phyloP scores from a whole-genome alignment of 2,113 vertebrate species.

The Arothron firmamentum region DNA sequence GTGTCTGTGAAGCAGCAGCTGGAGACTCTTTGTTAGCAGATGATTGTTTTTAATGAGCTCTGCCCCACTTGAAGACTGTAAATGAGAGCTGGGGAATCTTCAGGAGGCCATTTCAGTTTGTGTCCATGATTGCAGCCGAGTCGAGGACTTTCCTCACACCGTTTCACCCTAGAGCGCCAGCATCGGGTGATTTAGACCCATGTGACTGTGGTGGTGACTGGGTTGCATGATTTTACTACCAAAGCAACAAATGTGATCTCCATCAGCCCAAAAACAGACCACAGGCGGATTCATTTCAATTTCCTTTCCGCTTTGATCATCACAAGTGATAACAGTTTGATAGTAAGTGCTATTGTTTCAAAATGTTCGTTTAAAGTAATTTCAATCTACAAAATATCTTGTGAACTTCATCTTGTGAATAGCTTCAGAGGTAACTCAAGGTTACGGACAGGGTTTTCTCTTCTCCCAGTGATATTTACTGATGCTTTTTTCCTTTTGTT shows the following conservation, averaged over 20 bases:
- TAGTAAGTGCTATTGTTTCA: slow-evolving; percentile 2
- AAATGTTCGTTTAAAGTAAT: slow-evolving; percentile 4
- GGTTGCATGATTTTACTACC: slow-evolving; percentile 52
- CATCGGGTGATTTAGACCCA: not conserved
- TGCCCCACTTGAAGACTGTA: slow-evolving; percentile 14
- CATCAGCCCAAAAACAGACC: not conserved
- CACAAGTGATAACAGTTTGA: slow-evolving; percentile 15
- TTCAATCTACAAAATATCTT: too few species aligned
- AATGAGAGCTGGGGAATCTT: slow-evolving; percentile 3
- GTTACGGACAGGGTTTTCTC: slow-evolving; percentile 25
- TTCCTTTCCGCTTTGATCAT: slow-evolving; percentile 30
- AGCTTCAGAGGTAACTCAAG: too few species aligned
- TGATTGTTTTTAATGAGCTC: slow-evolving; percentile 22
- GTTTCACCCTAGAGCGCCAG: not conserved
- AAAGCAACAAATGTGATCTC: slow-evolving; percentile 53
- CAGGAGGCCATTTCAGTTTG: slow-evolving; percentile 29
- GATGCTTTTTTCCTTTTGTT: slow-evolving; percentile 17
- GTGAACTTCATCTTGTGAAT: too few species aligned
- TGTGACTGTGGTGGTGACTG: slow-evolving; percentile 20
- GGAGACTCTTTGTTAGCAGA: slow-evolving; percentile 17
- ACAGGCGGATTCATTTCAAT: slow-evolving; percentile 6
- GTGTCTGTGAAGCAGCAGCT: not conserved
- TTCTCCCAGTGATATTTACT: slow-evolving; percentile 18
- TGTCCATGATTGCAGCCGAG: slow-evolving; percentile 41
- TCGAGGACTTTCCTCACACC: slow-evolving; percentile 12